Evolutionary conservation across 1,140 invertebrate genomes (phyloP).

Genomic region (Diorhabda sublineata): DNA sequence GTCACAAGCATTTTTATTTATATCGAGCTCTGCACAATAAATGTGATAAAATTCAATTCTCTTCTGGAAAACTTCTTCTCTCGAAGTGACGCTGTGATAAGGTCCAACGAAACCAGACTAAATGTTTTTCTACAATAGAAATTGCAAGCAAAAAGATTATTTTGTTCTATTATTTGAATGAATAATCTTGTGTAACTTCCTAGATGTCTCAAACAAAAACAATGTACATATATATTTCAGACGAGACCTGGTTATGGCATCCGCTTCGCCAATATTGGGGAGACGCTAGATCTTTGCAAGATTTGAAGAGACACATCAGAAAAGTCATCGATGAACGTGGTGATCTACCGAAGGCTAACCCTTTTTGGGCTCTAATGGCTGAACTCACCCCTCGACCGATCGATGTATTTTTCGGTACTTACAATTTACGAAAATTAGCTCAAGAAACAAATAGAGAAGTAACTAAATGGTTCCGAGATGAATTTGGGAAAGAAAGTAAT

Average conservation of each 20-base stretch:
- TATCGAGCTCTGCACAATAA: too few species aligned
- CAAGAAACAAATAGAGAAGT: constrained; percentile 65
- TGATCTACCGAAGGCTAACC: constrained; percentile 47
- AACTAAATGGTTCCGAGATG: constrained; percentile 59
- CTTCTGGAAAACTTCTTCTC: too few species aligned
- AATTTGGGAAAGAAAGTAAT: constrained; percentile 65
- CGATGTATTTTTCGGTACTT: constrained; percentile 60
- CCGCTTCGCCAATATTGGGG: constrained; percentile 67
- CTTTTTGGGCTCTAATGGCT: constrained; percentile 74
- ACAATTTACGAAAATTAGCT: constrained; percentile 65
- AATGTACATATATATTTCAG: constrained; percentile 46
- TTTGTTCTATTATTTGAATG: too few species aligned
- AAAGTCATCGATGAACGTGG: constrained; percentile 47
- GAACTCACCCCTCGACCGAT: constrained; percentile 70
- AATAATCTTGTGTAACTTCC: neutral
- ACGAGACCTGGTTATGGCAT: constrained; percentile 67
- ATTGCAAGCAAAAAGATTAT: too few species aligned
- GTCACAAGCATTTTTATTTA: too few species aligned
- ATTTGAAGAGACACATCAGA: constrained; percentile 57
- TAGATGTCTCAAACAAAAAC: neutral
- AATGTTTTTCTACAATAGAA: too few species aligned
- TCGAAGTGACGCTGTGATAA: too few species aligned
- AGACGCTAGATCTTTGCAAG: constrained; percentile 52
- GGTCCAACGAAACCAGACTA: too few species aligned
- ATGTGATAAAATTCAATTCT: too few species aligned